Conservation (phyloP, 2,888 invertebrate species). For the Calameuta pallipes region DNA sequence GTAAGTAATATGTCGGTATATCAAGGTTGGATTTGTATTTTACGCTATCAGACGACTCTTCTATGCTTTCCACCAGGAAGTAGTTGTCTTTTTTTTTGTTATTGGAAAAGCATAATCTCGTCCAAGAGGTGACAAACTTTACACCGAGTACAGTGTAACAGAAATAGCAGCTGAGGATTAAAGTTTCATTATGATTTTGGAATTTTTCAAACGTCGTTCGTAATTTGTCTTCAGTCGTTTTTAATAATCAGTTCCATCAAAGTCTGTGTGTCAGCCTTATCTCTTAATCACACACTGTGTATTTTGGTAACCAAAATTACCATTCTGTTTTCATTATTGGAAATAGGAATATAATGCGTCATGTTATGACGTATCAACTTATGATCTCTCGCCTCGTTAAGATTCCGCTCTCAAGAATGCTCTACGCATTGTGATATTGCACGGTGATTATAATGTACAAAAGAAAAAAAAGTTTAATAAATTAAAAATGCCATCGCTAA, state of each 20-base stretch:
- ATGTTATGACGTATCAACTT: not conserved
- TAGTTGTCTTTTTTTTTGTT: not conserved
- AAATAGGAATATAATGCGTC: constrained; percentile 1
- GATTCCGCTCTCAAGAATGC: not conserved
- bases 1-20: not conserved
- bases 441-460: constrained; percentile 35
- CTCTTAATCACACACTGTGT: not conserved
- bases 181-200: not conserved
- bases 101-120: constrained; percentile 1
- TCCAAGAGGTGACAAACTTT: not conserved
- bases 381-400: not conserved
- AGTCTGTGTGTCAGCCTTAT: constrained; percentile 17
- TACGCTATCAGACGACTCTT: not conserved
- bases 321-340: not conserved
- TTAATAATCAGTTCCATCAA: constrained; percentile 12
- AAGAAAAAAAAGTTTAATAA: constrained; percentile 31
- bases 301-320: not conserved
- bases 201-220: not conserved
- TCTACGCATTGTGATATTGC: constrained; percentile 26
- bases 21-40: not conserved
- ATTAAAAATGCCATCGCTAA: constrained; percentile 33
- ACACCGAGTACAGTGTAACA: not conserved
- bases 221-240: constrained; percentile 11
- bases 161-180: not conserved
- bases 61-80: not conserved